These are phyloP conservation scores for Autographa pulchrina DNA, from an alignment of 2,888 invertebrate genomes.

Conservation along the genomic window DNA sequence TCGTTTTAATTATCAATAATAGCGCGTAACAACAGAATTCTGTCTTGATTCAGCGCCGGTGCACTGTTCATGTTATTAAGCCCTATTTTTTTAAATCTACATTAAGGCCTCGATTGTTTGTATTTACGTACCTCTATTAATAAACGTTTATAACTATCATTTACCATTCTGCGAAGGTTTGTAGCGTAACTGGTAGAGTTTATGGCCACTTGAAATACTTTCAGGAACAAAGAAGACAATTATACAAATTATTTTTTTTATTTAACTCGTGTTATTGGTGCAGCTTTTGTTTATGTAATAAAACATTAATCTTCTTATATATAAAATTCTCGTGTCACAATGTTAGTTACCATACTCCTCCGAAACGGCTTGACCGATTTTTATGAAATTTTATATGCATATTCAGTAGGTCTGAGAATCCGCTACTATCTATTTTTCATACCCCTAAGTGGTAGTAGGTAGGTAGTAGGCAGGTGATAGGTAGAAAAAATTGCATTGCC, in stretches of 20 bases:
- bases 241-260: slow-evolving; percentile 34
- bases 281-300: slow-evolving; percentile 12
- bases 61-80: slow-evolving; percentile 46
- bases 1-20: slow-evolving; percentile 77
- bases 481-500: no score
- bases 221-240: slow-evolving; percentile 31
- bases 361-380: no score
- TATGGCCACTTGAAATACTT: slow-evolving; percentile 32
- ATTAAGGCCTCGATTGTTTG: slow-evolving; percentile 37
- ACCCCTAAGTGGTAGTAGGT: no score
- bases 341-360: no score
- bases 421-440: no score
- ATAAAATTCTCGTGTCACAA: no score
- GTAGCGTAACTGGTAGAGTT: slow-evolving; percentile 44
- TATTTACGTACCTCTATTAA: slow-evolving; percentile 51
- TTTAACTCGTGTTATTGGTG: slow-evolving; percentile 23
- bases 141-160: slow-evolving; percentile 63
- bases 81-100: slow-evolving; percentile 50
- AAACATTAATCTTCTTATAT: not conserved
- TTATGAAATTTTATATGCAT: no score
- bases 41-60: slow-evolving; percentile 38
- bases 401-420: no score
- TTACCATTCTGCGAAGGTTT: slow-evolving; percentile 47
- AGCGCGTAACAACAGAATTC: slow-evolving; percentile 55
- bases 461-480: no score